Conservation (phyloP, 2,888 invertebrate genomes). For the Seira musarum region DNA sequence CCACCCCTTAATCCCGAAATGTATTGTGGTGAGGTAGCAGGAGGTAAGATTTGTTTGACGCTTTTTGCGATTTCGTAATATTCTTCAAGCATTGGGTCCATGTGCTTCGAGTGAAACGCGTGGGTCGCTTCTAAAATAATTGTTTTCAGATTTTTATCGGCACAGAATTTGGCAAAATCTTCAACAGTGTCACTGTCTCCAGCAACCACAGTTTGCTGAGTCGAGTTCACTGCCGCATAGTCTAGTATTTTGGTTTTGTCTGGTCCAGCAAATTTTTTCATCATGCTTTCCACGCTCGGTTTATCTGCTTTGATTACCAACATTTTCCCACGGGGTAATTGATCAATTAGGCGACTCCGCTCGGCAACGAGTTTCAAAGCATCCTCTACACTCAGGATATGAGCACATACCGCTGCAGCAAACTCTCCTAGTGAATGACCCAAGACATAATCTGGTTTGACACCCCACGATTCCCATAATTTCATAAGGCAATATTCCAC, state of each 20-base stretch:
- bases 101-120: conserved; percentile 62
- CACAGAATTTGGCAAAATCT: conserved; percentile 42
- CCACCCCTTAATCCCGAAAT: conserved; percentile 22
- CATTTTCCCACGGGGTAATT: conserved; percentile 56
- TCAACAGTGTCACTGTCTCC: conserved; percentile 33
- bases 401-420: conserved; percentile 54
- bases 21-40: no score
- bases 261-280: conserved; percentile 12
- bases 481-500: conserved; percentile 57
- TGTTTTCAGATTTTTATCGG: conserved; percentile 30
- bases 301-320: conserved; percentile 44
- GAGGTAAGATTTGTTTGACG: neutral
- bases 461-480: conserved; percentile 60
- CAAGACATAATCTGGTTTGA: conserved; percentile 48
- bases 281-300: neutral
- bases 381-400: conserved; percentile 52
- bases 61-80: conserved; percentile 43
- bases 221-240: conserved; percentile 60
- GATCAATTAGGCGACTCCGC: conserved; percentile 56
- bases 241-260: conserved; percentile 34
- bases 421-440: conserved; percentile 65
- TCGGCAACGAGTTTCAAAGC: conserved; percentile 56
- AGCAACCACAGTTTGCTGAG: conserved; percentile 55
- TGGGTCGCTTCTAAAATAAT: conserved; percentile 52
- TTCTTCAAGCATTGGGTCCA: conserved; percentile 57